Evolutionary conservation across 2,888 invertebrate genomes (phyloP).

Genomic region (Stenoptilia bipunctidactyla): DNA sequence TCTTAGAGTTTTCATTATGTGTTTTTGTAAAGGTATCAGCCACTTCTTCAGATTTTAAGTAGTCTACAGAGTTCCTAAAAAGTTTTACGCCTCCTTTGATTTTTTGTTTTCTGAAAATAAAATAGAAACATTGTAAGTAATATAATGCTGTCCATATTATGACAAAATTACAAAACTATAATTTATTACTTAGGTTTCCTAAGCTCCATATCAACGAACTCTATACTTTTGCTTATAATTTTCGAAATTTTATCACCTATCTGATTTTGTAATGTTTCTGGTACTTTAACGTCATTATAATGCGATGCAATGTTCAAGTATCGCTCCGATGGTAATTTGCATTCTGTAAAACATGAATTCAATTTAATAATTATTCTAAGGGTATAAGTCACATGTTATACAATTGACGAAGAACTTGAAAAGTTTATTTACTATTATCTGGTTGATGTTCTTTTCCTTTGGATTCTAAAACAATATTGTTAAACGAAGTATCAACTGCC

Average conservation of each 20-base stretch:
- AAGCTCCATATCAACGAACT: constrained; percentile 39
- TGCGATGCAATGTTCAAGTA: constrained; percentile 52
- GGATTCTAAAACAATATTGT: constrained; percentile 18
- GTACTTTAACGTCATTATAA: constrained; percentile 67
- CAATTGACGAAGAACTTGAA: no score
- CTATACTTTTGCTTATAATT: constrained; percentile 51
- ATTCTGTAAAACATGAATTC: no score
- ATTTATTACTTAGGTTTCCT: constrained; percentile 33
- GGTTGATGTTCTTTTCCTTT: no score
- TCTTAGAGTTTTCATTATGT: constrained; percentile 41
- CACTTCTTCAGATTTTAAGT: constrained; percentile 40
- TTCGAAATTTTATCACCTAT: constrained; percentile 63
- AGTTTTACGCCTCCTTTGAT: constrained; percentile 59
- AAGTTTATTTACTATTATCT: no score
- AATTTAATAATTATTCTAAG: no score
- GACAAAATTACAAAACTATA: no score
- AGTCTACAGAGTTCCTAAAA: constrained; percentile 48
- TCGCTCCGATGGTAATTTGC: constrained; percentile 39
- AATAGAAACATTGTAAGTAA: no score
- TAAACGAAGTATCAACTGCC: constrained; percentile 61
- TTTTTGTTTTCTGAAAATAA: constrained; percentile 35
- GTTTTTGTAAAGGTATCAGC: constrained; percentile 38
- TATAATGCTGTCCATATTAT: no score
- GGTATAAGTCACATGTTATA: no score
- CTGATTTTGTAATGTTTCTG: constrained; percentile 58